phyloP scores from a whole-genome alignment of 2,113 vertebrate species.

The Oncorhynchus tshawytscha region DNA sequence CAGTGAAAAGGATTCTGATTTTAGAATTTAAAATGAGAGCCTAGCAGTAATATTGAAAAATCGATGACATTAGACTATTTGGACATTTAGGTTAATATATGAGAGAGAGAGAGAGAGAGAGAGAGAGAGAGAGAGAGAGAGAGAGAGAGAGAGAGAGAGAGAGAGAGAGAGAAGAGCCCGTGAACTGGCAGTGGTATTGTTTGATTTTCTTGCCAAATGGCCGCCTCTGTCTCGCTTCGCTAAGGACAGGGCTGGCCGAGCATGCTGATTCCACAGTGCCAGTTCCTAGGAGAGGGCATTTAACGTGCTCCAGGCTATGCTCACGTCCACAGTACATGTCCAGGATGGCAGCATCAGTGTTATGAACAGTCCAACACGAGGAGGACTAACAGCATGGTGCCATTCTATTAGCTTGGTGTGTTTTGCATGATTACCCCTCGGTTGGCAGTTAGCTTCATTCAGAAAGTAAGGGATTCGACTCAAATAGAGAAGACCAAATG shows the following conservation, averaged over 20 bases:
- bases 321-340: constrained; percentile 3
- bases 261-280: constrained; percentile 3
- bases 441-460: no score
- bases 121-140: neutral
- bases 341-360: constrained; percentile 7
- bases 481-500: no score
- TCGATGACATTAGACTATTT: neutral
- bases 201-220: constrained; percentile 30
- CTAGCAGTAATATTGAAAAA: neutral
- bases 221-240: constrained; percentile 18
- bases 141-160: neutral
- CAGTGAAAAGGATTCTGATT: no score
- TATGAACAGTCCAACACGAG: neutral
- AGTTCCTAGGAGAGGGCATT: constrained; percentile 4
- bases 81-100: neutral
- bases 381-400: neutral
- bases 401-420: neutral
- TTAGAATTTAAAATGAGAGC: neutral
- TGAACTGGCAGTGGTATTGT: constrained; percentile 13
- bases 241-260: constrained; percentile 13
- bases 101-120: neutral
- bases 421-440: neutral
- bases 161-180: neutral
- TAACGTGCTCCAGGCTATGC: neutral
- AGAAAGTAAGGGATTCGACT: no score